Evolutionary conservation across 2,113 vertebrate species (phyloP).

Genomic region (Myotis yumanensis): DNA sequence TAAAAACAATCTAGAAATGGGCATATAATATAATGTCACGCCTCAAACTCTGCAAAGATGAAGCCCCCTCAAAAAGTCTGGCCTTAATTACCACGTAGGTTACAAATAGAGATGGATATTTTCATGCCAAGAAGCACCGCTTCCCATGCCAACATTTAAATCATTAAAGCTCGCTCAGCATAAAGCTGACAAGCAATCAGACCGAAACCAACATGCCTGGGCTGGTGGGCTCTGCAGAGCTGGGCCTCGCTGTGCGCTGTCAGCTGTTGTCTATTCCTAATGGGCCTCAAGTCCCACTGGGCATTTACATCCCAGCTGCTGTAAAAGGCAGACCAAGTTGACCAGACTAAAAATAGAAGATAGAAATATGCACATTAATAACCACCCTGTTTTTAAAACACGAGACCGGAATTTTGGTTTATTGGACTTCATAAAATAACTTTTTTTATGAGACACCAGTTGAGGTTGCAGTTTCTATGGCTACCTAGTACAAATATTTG

Average conservation of each 20-base stretch:
- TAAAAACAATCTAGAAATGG: slow-evolving; percentile 20
- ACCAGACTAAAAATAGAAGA: slow-evolving; percentile 57
- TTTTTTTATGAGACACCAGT: slow-evolving; percentile 2
- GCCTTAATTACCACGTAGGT: slow-evolving; percentile 54
- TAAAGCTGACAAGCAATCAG: neutral
- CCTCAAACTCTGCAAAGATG: slow-evolving; percentile 4
- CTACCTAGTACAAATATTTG: neutral
- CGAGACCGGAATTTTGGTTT: neutral
- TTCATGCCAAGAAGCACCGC: neutral
- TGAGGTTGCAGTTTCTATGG: slow-evolving; percentile 21
- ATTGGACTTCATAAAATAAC: slow-evolving; percentile 38
- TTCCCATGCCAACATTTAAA: slow-evolving; percentile 52
- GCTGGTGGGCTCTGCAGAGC: neutral
- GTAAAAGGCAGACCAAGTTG: slow-evolving; percentile 22
- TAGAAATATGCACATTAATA: neutral
- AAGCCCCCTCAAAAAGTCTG: slow-evolving; percentile 43
- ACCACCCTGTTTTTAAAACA: neutral
- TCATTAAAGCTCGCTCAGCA: slow-evolving; percentile 59
- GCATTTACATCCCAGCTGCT: slow-evolving; percentile 68
- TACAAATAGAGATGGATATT: slow-evolving; percentile 23
- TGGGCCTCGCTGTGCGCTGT: neutral
- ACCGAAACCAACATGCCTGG: slow-evolving; percentile 60
- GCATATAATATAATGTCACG: neutral
- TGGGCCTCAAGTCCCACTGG: slow-evolving; percentile 36
- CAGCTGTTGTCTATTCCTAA: slow-evolving; percentile 43